phyloP scores from a whole-genome alignment of 2,888 invertebrate species.

The Drosophila rubida region DNA sequence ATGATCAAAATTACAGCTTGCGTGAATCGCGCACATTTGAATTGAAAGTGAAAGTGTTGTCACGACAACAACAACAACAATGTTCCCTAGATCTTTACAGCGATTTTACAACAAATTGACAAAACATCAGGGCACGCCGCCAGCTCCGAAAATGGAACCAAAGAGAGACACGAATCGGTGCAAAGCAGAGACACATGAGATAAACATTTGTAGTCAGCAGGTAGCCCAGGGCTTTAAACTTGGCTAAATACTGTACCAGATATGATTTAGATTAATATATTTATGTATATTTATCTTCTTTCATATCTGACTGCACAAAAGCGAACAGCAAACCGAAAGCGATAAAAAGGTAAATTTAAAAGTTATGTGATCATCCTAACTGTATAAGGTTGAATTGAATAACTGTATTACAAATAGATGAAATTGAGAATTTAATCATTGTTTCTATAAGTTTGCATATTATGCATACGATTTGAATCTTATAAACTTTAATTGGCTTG shows the following conservation, averaged over 20 bases:
- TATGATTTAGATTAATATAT: constrained; percentile 1
- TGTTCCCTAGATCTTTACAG: neutral
- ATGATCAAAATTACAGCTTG: constrained; percentile 41
- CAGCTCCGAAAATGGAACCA: neutral
- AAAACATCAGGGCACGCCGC: neutral
- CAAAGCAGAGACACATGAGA: neutral
- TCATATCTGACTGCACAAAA: constrained; percentile 14
- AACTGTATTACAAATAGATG: constrained; percentile 23
- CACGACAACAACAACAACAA: neutral
- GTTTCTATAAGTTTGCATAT: neutral
- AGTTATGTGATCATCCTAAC: neutral
- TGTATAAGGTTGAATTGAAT: constrained; percentile 2
- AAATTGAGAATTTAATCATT: neutral
- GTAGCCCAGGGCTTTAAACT: neutral
- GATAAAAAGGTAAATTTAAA: neutral
- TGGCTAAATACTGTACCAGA: constrained; percentile 14
- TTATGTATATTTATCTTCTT: neutral
- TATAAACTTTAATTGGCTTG: neutral
- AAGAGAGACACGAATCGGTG: neutral
- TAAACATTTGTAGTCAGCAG: neutral
- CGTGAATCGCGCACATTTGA: constrained; percentile 32
- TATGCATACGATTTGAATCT: no score
- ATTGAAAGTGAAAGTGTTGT: constrained; percentile 58
- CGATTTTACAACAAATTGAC: neutral
- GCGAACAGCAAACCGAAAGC: constrained; percentile 7